Base-by-base conservation (phyloP, 2,113 vertebrate species). In the Nycticryphes semicollaris region DNA sequence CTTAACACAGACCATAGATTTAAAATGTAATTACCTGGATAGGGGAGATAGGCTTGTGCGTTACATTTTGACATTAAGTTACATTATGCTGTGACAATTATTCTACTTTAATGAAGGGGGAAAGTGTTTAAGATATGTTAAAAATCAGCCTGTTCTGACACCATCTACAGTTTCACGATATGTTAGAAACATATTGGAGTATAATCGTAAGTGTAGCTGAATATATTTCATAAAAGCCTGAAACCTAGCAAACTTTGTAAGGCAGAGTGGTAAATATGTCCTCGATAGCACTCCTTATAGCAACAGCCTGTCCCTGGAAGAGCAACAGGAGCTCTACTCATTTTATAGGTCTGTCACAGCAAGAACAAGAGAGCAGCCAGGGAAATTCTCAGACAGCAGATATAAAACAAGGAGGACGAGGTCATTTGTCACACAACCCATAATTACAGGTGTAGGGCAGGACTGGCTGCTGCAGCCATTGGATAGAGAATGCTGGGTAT, bases 91-190 rank as follows among this genome's bases (percentile, higher is more conserved):
- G 48, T 54, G 92, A 79, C 69, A 96, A 85, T 88, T 79, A 82
- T 76, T 91, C 90, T 53, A 2, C 64, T 93, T 76, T 72, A 88
- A 79, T 53, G 63, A 83, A 80, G 48, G 25, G 13, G 9, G 24
- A 70, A 41, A 19, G 6, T 9, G 5, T 82, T 82, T 30, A 33
- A 74, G 68, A 35, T 37, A 39, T 23, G 57, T 69, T 80, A 70
- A 56, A 92, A 85, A 89, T 21, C 80, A 93, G 90, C 50, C 92
- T 91, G 78, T 84, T 86, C 81, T 82, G 79, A 73, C 75, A 45
- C 82, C 80, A 35, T n/a, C 59, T 31, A 24, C 64, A 62, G 66
- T 30, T 90, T 56, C 17, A 7, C 2, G 43, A 7, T 64, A 51
- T 74, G 80, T 28, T 73, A 41, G 69, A 31, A 84, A 87, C 53